Evolutionary conservation across 1,140 invertebrate species (phyloP), one percentile per base, ranked within the genome.

Genomic region (Zaprionus camerounensis): DNA sequence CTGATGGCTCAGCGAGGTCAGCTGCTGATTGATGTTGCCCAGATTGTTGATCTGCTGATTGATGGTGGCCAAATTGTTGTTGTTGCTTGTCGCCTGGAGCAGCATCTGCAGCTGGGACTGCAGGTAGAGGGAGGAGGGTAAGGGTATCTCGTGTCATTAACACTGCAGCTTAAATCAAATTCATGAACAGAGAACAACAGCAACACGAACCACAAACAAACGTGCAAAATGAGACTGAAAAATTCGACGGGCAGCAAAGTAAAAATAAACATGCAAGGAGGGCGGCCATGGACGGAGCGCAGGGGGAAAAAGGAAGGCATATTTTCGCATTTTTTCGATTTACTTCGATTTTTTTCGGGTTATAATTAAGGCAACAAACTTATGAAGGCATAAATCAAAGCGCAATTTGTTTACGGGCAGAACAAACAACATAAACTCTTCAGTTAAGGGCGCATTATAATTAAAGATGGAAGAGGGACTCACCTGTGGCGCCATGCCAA

Each of bases 401-500:
- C 76, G 49, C 66, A 75, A 62, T 76, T 67, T 71, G 57, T 72
- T 76, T 72, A 72, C 22, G 38, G 31, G 31, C 31, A 7, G 31
- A 51, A 65, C 76, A 69, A 66, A 71, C 57, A 78, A 78, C 72
- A 78, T 78, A 78, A 78, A 78, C 41, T 76, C 46, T 62, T 6
- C 11, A 78, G 46, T 78, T 78, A 78, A 69, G 31, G 65, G 24
- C 17, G 24, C 38, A 44, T 49, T 41, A 46, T 12, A 28, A 34
- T 49, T 17, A 49, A 24, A 58, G 20, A 26, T 26, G n/a, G 41
- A 56, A 22, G 13, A 17, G 9, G 17, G 28, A 64, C 81, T 81
- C 92, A 95, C 95, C 94, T 95, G 95, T 62, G 95, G 95, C 71
- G 94, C 93, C 91, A 95, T 93, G 24, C 94, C 94, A 67, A 95